Percentiles rank a stretch among this genome's conserved stretches.
Evolutionary conservation across 2,797 vertebrate genomes (phyloP).

Genomic region (Scleropages formosus): DNA sequence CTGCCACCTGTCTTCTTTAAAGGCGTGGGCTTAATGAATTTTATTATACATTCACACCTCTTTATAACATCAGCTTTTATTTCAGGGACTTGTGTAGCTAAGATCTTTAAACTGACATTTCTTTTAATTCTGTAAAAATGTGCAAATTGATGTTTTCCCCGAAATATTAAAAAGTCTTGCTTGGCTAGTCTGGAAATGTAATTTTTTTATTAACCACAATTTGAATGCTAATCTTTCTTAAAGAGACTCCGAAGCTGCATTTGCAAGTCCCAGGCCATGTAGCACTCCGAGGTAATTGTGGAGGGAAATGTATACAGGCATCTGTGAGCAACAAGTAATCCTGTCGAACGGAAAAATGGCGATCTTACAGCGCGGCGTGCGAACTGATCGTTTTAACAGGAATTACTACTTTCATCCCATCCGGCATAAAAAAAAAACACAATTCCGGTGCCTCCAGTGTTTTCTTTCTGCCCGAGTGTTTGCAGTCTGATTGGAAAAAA

Average conservation of each 20-base stretch:
- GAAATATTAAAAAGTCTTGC: background rate
- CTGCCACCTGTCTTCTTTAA: too few relatives aligned
- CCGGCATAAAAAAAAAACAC: constrained; percentile 9
- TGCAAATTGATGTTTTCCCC: background rate
- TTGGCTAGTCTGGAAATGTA: background rate
- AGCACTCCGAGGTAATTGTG: background rate
- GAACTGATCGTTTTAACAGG: background rate
- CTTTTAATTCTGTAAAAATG: background rate
- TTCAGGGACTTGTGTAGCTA: background rate
- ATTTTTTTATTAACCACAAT: background rate
- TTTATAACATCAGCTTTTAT: background rate
- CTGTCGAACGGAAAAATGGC: background rate
- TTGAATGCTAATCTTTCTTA: background rate
- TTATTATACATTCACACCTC: constrained; percentile 33
- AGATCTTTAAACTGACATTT: background rate
- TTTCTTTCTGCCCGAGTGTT: constrained; percentile 31
- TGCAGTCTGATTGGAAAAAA: constrained; percentile 21
- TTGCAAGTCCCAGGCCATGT: background rate
- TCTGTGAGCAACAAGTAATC: constrained; percentile 2
- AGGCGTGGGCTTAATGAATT: too few relatives aligned
- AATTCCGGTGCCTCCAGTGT: background rate
- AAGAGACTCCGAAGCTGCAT: too few relatives aligned
- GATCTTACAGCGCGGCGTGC: background rate
- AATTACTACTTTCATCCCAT: background rate
- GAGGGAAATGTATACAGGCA: too few relatives aligned